phyloP scores from a whole-genome alignment of 2,888 invertebrate species.

The Thalpophila matura region DNA sequence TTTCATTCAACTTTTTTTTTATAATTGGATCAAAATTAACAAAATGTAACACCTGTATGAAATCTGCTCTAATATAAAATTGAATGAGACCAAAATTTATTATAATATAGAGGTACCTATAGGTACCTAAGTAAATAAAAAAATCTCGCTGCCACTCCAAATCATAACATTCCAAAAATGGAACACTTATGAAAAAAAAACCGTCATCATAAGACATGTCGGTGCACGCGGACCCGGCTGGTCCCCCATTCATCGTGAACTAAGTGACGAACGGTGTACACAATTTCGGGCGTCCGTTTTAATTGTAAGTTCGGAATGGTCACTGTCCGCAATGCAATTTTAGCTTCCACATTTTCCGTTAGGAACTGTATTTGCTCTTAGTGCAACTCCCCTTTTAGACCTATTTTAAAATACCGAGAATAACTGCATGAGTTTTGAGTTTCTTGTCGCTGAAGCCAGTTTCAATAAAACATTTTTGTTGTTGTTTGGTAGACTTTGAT shows the following conservation, averaged over 20 bases:
- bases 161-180: constrained; percentile 5
- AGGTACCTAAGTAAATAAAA: too few relatives aligned
- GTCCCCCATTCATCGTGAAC: constrained; percentile 63
- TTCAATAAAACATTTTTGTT: not conserved
- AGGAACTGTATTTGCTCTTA: constrained; percentile 62
- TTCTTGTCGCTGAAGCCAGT: not conserved
- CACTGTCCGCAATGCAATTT: constrained; percentile 83
- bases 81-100: too few relatives aligned
- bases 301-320: constrained; percentile 87
- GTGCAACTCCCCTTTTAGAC: constrained; percentile 41
- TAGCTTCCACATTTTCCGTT: constrained; percentile 76
- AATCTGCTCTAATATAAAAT: too few relatives aligned
- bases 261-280: constrained; percentile 90
- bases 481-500: not conserved
- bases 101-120: too few relatives aligned
- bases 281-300: constrained; percentile 90
- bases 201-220: constrained; percentile 26
- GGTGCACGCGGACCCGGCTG: constrained; percentile 5
- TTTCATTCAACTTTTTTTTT: too few relatives aligned
- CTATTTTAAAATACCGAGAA: constrained; percentile 40
- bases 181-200: constrained; percentile 45
- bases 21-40: too few relatives aligned
- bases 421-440: constrained; percentile 30
- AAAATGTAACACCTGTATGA: too few relatives aligned
- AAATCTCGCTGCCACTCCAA: not conserved